Base-by-base conservation (phyloP, 2,797 vertebrate genomes). In the Tauraco hartlaubi region DNA sequence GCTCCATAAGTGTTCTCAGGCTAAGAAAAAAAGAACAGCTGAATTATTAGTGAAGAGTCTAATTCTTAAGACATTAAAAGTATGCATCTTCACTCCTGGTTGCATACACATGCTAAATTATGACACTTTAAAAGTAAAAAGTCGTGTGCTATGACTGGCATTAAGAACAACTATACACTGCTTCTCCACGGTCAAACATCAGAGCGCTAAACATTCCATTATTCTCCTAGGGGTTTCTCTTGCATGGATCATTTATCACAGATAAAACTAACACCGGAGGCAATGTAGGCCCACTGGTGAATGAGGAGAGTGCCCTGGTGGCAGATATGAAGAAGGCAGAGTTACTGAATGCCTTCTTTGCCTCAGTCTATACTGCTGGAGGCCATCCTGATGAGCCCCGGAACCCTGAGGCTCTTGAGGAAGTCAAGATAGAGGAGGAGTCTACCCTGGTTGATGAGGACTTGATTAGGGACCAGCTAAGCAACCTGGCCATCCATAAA, bases 21-120 rank as follows among this genome's bases (percentile, higher is more conserved):
- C 21, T 46, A 81, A 44, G n/a, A 6, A 55, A 63, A 58, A 73
- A 51, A 71, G 2, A 71, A n/a, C 9, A 46, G 7, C 23, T 75
- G 15, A 81, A 66, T 43, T 79, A 25, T 31, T 55, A 37, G 26
- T 7, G 21, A 69, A 75, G 15, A 68, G 16, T 13, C n/a, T 43
- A 31, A 66, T 35, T 80, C 41, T 76, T 61, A 21, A 87, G 31
- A 33, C 44, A 55, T n/a, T n/a, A 74, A 71, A 91, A 88, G 48
- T 12, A 69, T 0, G 0, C 37, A 56, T n/a, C 71, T 69, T 71
- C 37, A 67, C 54, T 85, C 64, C 55, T 7, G 23, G n/a, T 5
- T 85, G 67, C 1, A 0, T 9, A 80, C 7, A 72, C 25, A 52
- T 0, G 0, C 22, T 55, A 72, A 82, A 26, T 63, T 51, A 63